Percentiles rank a stretch among this genome's conserved stretches.
Evolutionary conservation across 2,113 vertebrate genomes (phyloP).

Genomic region (Cyprinodon variegatus): DNA sequence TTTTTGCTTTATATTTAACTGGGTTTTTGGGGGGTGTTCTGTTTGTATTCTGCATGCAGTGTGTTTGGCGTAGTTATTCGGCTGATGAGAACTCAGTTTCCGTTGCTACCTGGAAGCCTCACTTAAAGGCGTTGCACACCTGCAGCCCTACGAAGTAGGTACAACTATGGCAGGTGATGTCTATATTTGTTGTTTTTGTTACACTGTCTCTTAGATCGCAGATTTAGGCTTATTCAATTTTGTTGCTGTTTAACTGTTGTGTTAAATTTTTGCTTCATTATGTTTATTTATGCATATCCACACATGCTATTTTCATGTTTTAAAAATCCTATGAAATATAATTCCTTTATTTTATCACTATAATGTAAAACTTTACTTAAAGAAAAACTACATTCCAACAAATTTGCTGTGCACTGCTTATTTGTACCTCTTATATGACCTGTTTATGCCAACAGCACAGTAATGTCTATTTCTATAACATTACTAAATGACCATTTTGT

Average conservation of each 20-base stretch:
- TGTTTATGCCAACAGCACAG: too few relatives aligned
- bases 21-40: slow-evolving; percentile 16
- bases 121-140: slow-evolving; percentile 99
- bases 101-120: slow-evolving; percentile 99
- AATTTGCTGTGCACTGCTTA: too few relatives aligned
- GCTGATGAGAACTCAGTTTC: slow-evolving; percentile 99
- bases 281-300: slow-evolving; percentile 10
- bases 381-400: too few relatives aligned
- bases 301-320: too few relatives aligned
- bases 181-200: slow-evolving; percentile 78
- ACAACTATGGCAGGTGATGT: slow-evolving; percentile 83
- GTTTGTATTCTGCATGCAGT: slow-evolving; percentile 85
- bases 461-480: too few relatives aligned
- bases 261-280: neutral
- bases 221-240: neutral
- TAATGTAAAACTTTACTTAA: too few relatives aligned
- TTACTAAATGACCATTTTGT: too few relatives aligned
- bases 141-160: slow-evolving; percentile 99
- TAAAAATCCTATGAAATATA: too few relatives aligned
- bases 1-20: slow-evolving; percentile 54
- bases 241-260: slow-evolving; percentile 25
- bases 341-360: too few relatives aligned
- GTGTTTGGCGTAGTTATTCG: slow-evolving; percentile 99
- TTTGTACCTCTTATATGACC: too few relatives aligned
- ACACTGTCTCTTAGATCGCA: neutral